Percentiles rank a stretch among this genome's conserved stretches.
These are phyloP conservation scores for Geopemphigus sp. DNA, from an alignment of 1,140 invertebrate genomes.

Conservation along the genomic window DNA sequence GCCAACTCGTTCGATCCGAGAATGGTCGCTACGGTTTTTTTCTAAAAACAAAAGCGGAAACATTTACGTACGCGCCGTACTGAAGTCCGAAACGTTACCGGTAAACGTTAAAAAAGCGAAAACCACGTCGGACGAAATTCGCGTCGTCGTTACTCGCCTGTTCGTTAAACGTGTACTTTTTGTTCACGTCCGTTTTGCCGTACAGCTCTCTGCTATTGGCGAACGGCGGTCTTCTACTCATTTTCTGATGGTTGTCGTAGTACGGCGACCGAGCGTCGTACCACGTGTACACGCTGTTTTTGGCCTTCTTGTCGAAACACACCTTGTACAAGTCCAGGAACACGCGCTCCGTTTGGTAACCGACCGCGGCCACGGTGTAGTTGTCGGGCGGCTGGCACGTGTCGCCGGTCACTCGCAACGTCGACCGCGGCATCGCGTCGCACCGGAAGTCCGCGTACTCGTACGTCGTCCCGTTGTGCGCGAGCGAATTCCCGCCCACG, in stretches of 20 bases:
- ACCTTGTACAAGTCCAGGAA: not conserved
- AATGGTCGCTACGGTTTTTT: constrained; percentile 51
- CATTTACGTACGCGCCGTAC: not conserved
- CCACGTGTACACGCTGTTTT: constrained; percentile 25
- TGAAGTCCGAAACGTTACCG: too few relatives aligned
- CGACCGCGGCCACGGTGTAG: not conserved
- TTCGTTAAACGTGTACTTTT: constrained; percentile 14
- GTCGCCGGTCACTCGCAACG: not conserved
- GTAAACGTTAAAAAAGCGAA: too few relatives aligned
- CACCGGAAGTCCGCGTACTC: not conserved
- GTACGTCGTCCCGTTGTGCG: not conserved
- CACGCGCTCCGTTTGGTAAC: not conserved
- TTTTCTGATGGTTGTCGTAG: not conserved
- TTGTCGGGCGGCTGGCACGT: not conserved
- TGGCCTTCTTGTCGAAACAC: constrained; percentile 11
- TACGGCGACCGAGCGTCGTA: constrained; percentile 7
- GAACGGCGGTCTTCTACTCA: not conserved
- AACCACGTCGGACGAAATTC: too few relatives aligned
- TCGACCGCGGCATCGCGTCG: not conserved
- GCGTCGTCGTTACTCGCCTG: not conserved
- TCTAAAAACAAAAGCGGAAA: constrained; percentile 31
- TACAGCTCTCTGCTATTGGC: not conserved
- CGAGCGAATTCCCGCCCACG: not conserved
- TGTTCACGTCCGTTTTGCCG: constrained; percentile 24
- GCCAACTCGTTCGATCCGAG: constrained; percentile 50